These are phyloP conservation scores for Seriola rivoliana DNA, from an alignment of 2,113 vertebrate species.

Conservation along the genomic window DNA sequence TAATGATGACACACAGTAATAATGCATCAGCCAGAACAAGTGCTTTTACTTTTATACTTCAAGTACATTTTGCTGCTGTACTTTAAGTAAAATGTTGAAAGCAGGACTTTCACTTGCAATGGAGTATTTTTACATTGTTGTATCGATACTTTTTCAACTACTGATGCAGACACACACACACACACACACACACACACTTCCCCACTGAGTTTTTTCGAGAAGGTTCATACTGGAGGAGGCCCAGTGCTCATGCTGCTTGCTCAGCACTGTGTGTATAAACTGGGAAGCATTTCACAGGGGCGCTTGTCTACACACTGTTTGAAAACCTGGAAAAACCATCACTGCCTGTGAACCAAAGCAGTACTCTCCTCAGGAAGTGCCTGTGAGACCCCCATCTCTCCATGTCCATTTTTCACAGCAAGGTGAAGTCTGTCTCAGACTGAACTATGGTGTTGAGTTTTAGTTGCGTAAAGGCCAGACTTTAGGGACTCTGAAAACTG, in stretches of 20 bases:
- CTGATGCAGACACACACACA: background rate
- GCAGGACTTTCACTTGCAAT: background rate
- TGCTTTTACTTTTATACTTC: background rate
- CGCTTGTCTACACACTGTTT: constrained; percentile 50
- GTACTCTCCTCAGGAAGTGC: constrained; percentile 54
- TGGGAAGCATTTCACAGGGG: constrained; percentile 63
- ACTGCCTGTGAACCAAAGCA: constrained; percentile 40
- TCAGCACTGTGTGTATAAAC: constrained; percentile 52
- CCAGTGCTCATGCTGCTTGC: constrained; percentile 40
- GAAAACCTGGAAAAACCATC: constrained; percentile 79
- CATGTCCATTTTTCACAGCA: constrained; percentile 51
- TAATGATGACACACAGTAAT: background rate
- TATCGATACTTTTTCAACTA: background rate
- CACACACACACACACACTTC: background rate
- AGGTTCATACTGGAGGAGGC: constrained; percentile 30
- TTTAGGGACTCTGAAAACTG: background rate
- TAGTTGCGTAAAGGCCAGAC: background rate
- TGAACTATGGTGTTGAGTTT: background rate
- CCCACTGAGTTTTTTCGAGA: constrained; percentile 35
- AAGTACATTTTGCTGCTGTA: background rate
- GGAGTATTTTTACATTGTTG: background rate
- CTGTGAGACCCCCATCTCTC: constrained; percentile 15
- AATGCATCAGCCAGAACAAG: background rate
- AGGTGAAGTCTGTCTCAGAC: constrained; percentile 20
- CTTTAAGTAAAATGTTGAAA: background rate